Evolutionary conservation across 1,140 invertebrate species (phyloP).

Genomic region (Drosophila malerkotliana): DNA sequence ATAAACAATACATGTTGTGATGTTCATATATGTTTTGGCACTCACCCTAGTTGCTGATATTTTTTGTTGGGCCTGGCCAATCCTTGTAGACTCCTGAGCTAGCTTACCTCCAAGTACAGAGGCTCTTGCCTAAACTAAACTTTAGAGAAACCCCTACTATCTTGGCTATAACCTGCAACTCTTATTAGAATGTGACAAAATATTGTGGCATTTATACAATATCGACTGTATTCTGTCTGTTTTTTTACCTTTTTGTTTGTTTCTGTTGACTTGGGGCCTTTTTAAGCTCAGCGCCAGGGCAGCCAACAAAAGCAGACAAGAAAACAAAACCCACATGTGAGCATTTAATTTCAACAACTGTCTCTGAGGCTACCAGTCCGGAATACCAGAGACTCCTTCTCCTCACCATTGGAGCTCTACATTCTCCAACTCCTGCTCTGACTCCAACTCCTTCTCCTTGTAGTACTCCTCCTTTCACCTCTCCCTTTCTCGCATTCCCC

Average conservation of each 20-base stretch:
- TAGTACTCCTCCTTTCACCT: neutral
- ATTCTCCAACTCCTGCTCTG: slow-evolving; percentile 11
- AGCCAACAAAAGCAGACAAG: slow-evolving; percentile 39
- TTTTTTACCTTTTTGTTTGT: slow-evolving; percentile 1
- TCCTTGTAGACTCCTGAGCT: slow-evolving; percentile 34
- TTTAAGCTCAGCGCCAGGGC: slow-evolving; percentile 37
- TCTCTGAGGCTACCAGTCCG: slow-evolving; percentile 66
- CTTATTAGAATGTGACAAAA: neutral
- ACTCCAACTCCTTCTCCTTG: neutral
- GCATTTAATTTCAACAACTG: slow-evolving; percentile 83
- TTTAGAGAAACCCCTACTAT: neutral
- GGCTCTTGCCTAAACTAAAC: neutral
- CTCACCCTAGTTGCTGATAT: slow-evolving; percentile 39
- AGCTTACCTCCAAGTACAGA: slow-evolving; percentile 23
- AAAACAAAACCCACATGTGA: slow-evolving; percentile 81
- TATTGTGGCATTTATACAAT: slow-evolving; percentile 5
- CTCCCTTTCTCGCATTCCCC: slow-evolving; percentile 30
- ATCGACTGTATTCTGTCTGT: slow-evolving; percentile 2
- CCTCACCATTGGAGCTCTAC: slow-evolving; percentile 24
- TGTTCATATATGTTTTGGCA: slow-evolving; percentile 45
- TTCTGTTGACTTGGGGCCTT: slow-evolving; percentile 31
- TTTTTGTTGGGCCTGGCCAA: slow-evolving; percentile 8
- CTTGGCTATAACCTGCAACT: too few species aligned
- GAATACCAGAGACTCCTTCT: slow-evolving; percentile 61
- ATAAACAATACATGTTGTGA: neutral